Percentiles rank a stretch among this genome's conserved stretches.
phyloP scores from a whole-genome alignment of 2,888 invertebrate genomes.

The Cheiracanthium punctorium region DNA sequence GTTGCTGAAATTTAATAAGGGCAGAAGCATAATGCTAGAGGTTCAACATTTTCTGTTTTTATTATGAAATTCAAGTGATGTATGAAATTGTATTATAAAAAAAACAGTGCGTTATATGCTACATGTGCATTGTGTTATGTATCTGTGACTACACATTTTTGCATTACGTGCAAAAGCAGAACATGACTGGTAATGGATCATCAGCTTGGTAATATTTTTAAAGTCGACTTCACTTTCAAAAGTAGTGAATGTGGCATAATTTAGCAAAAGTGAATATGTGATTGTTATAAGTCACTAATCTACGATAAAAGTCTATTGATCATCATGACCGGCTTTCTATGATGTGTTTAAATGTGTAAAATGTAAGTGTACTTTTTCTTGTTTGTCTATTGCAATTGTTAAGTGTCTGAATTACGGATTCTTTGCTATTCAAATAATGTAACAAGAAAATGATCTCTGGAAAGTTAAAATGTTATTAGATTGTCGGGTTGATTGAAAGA shows the following conservation, averaged over 20 bases:
- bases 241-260: conserved; percentile 57
- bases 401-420: not conserved
- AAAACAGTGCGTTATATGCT: not conserved
- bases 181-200: not conserved
- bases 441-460: too few species aligned
- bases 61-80: too few species aligned
- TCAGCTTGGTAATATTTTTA: not conserved
- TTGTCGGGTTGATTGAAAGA: too few species aligned
- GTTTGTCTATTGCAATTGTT: not conserved
- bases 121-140: not conserved
- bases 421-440: too few species aligned
- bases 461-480: too few species aligned
- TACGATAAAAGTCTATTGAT: not conserved
- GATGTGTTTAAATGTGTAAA: not conserved
- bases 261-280: conserved; percentile 51
- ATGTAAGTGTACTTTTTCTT: not conserved
- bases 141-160: not conserved
- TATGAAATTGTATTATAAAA: too few species aligned
- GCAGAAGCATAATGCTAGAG: too few species aligned
- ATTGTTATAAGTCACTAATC: conserved; percentile 26
- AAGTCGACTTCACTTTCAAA: conserved; percentile 39
- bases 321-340: not conserved
- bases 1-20: too few species aligned
- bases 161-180: not conserved
- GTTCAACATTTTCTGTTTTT: too few species aligned